Conservation (phyloP, 1,140 invertebrate species). For the Tetragonula clypearis region DNA sequence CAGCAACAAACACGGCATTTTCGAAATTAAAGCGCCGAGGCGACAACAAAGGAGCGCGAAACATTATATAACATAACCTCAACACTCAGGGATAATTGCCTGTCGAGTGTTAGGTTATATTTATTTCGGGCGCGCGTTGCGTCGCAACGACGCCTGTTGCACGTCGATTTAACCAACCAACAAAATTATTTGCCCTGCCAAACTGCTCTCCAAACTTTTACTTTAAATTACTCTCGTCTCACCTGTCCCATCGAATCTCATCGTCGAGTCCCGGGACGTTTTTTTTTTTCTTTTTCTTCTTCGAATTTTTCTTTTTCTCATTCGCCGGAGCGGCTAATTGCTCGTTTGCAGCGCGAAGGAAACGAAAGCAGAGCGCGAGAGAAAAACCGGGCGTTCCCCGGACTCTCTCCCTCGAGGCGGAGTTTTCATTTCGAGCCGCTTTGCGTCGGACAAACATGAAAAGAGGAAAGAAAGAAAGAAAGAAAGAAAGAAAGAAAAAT, state of each 20-base stretch:
- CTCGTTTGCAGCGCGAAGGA: too few species aligned
- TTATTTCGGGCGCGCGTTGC: background rate
- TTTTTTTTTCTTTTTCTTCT: too few species aligned
- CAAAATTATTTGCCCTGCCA: background rate
- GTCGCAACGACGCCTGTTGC: background rate
- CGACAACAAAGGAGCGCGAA: background rate
- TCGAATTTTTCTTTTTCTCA: too few species aligned
- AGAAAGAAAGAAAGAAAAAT: background rate
- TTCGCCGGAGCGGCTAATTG: too few species aligned
- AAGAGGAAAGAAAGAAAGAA: background rate
- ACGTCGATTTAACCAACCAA: background rate
- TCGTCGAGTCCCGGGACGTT: too few species aligned
- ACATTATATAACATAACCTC: background rate
- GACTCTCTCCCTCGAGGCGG: background rate
- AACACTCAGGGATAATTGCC: background rate
- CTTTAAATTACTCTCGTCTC: too few species aligned
- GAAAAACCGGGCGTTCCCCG: background rate
- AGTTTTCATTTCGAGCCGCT: slow-evolving; percentile 31
- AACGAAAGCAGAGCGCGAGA: too few species aligned
- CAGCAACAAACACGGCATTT: too few species aligned
- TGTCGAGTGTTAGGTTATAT: background rate
- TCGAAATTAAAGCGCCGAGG: background rate
- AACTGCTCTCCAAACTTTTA: background rate
- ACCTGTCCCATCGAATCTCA: too few species aligned
- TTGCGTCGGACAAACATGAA: slow-evolving; percentile 24